These are phyloP conservation scores for Cromileptes altivelis DNA, from an alignment of 2,113 vertebrate species.

Conservation along the genomic window DNA sequence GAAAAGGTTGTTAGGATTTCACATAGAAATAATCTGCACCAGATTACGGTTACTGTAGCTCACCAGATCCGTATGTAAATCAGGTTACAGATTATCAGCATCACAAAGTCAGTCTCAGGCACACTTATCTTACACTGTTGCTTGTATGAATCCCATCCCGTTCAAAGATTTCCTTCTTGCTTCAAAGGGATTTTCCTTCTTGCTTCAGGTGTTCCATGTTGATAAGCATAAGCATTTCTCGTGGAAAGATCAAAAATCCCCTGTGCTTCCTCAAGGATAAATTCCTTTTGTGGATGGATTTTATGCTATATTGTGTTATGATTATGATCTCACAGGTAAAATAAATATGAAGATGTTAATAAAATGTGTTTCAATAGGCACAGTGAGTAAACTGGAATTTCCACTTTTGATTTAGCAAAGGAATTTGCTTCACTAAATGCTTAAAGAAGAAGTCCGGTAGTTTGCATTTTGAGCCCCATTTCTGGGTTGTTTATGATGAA, in stretches of 20 bases:
- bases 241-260: conserved; percentile 3
- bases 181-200: conserved; percentile 26
- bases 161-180: conserved; percentile 32
- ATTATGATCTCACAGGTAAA: not conserved
- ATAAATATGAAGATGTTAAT: not conserved
- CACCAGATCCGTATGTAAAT: not conserved
- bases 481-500: too few relatives aligned
- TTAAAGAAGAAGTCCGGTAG: too few relatives aligned
- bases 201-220: conserved; percentile 25
- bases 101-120: conserved; percentile 6
- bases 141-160: conserved; percentile 11
- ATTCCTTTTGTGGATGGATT: not conserved
- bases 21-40: not conserved
- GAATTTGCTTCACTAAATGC: not conserved
- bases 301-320: not conserved
- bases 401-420: not conserved
- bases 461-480: too few relatives aligned
- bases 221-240: conserved; percentile 8
- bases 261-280: not conserved
- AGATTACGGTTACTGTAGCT: not conserved
- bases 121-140: not conserved
- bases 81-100: conserved; percentile 12
- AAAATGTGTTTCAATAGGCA: not conserved
- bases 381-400: not conserved
- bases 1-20: not conserved